A percentile compares a stretch with the other conserved stretches of the same genome.
Evolutionary conservation across 1,140 invertebrate species (phyloP).

Genomic region (Cotesia glomerata): DNA sequence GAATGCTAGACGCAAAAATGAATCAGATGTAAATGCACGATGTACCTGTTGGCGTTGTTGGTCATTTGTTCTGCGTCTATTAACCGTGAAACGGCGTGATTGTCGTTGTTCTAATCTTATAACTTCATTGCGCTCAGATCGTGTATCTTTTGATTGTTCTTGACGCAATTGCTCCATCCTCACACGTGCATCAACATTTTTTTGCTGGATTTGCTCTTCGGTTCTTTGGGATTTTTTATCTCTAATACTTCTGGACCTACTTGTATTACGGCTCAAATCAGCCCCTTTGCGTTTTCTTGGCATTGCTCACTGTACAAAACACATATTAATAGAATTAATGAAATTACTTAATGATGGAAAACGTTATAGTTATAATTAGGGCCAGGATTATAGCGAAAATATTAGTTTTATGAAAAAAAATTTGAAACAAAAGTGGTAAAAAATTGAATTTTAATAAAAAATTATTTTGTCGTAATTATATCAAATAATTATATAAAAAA

Average conservation of each 20-base stretch:
- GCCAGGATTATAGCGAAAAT: too few species aligned
- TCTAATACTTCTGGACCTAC: not conserved
- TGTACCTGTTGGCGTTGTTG: constrained; percentile 49
- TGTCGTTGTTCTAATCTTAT: constrained; percentile 34
- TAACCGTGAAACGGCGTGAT: too few species aligned
- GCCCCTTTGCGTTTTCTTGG: too few species aligned
- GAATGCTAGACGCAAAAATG: constrained; percentile 51
- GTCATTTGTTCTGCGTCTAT: constrained; percentile 43
- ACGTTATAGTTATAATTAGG: too few species aligned
- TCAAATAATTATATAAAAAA: not conserved
- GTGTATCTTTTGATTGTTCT: constrained; percentile 35
- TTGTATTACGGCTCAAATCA: not conserved
- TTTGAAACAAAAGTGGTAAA: too few species aligned
- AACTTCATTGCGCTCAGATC: constrained; percentile 37
- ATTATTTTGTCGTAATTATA: too few species aligned
- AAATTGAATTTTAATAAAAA: too few species aligned
- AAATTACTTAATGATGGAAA: too few species aligned
- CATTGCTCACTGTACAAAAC: too few species aligned
- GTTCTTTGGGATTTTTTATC: not conserved
- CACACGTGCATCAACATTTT: constrained; percentile 36
- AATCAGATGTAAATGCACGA: constrained; percentile 50
- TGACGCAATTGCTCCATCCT: constrained; percentile 39
- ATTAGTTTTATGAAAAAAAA: too few species aligned
- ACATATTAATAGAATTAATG: too few species aligned
- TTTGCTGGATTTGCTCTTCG: constrained; percentile 23